Evolutionary conservation across 92 coral and sea anemone genomes (phyloP), one percentile per base, ranked within the genome.

Genomic region (Epizoanthus ramosus): DNA sequence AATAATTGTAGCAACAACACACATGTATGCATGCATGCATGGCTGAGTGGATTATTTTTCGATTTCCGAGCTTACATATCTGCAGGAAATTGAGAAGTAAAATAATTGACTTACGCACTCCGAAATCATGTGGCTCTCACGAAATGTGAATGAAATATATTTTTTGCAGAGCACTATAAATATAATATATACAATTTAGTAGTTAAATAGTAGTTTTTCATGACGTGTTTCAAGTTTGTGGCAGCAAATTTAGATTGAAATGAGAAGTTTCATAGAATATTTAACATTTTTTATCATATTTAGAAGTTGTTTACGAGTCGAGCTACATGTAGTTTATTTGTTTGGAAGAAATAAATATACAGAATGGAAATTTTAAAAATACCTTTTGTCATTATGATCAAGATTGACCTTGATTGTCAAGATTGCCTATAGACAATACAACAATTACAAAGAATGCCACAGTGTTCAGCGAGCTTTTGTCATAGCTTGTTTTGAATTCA

Each of bases 61-160:
- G 54, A 50, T 50, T 50, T 50, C 54, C 54, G 54, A 50, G 54
- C 1, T 50, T 1, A 63, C 2, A 59, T 35, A 59, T 76, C 31
- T 76, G 59, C 69, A 68, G 82, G 82, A 77, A 77, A 69, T 60
- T 68, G 56, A 18, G n/a, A 33, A 33, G 5, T 33, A 75, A 58
- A 23, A 31, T 35, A 58, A 58, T 58, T 75, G 52, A 66, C 22
- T 75, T 58, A 50, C 54, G 54, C 14, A 10, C 14, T 10, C 15
- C 9, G 19, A 67, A 16, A 22, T 67, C 15, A 33, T 24, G 35
- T 5, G 3, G 16, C 71, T 66, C 60, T 67, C 61, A 73, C 79
- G 79, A 73, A 73, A 73, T 73, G 15, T 43, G 63, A 10, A 52
- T 23, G 22, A 28, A 28, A 28, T 28, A 28, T 28, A 28, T 28